Evolutionary conservation across 2,888 invertebrate species (phyloP).

Genomic region (Agonum fuliginosum): DNA sequence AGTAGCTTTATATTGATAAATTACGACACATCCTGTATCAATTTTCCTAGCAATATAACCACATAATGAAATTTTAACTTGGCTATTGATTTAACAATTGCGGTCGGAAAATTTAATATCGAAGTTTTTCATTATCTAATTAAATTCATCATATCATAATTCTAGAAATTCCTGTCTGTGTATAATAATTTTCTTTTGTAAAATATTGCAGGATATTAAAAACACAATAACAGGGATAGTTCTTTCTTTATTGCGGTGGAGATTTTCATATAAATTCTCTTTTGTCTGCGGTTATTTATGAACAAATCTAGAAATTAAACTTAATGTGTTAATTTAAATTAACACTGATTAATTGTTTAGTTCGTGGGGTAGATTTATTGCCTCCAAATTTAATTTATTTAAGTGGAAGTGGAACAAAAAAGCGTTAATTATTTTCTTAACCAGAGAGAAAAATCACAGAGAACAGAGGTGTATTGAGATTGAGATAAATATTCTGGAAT

Average conservation of each 20-base stretch:
- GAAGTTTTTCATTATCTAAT: no score
- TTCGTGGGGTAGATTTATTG: conserved; percentile 19
- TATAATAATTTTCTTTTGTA: no score
- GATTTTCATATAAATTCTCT: no score
- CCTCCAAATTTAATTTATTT: conserved; percentile 29
- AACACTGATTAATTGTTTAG: background rate
- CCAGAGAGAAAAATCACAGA: conserved; percentile 30
- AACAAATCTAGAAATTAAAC: background rate
- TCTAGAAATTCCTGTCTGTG: no score
- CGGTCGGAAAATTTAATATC: no score
- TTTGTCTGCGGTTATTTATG: conserved; percentile 5
- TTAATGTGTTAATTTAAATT: conserved; percentile 15
- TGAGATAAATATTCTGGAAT: no score
- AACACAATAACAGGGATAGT: background rate
- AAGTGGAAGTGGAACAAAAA: conserved; percentile 35
- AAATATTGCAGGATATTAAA: no score
- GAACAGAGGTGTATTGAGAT: background rate
- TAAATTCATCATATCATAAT: no score
- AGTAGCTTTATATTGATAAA: background rate
- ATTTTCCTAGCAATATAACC: background rate
- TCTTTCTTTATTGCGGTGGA: background rate
- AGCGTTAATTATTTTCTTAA: conserved; percentile 51
- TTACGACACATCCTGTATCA: background rate
- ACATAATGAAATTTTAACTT: no score
- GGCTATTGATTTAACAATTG: no score